phyloP scores from a whole-genome alignment of 1,140 invertebrate genomes.

The Trichogramma pretiosum region DNA sequence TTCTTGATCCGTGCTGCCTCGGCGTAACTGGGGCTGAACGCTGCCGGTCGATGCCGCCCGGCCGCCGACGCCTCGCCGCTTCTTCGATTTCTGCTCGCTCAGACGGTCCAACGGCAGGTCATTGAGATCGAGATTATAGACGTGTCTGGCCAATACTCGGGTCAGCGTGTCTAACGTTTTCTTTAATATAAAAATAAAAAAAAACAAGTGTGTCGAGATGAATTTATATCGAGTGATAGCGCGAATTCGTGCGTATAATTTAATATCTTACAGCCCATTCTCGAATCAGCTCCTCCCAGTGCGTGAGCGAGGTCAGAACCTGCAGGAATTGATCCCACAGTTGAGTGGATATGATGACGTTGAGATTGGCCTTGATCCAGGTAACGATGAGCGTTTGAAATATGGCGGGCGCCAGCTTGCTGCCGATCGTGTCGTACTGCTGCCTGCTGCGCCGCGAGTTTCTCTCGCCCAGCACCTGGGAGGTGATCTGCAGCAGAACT shows the following conservation, averaged over 20 bases:
- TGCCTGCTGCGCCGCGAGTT: constrained; percentile 66
- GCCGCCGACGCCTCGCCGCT: constrained; percentile 46
- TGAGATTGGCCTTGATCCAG: constrained; percentile 96
- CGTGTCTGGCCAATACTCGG: constrained; percentile 81
- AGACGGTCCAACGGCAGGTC: constrained; percentile 80
- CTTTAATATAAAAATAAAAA: constrained; percentile 42
- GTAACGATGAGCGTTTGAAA: constrained; percentile 95
- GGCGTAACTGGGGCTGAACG: constrained; percentile 37
- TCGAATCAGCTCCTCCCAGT: constrained; percentile 90
- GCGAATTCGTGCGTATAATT: too few species aligned
- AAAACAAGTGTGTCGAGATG: background rate
- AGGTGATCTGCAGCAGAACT: constrained; percentile 87
- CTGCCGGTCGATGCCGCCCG: constrained; percentile 41
- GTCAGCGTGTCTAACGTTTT: constrained; percentile 96
- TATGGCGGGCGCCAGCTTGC: constrained; percentile 79
- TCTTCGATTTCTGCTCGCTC: constrained; percentile 74
- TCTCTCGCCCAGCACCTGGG: constrained; percentile 71
- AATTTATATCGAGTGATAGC: too few species aligned
- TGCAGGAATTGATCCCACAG: constrained; percentile 92
- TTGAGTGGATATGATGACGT: constrained; percentile 77
- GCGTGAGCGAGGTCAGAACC: constrained; percentile 79
- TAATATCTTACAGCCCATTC: constrained; percentile 79
- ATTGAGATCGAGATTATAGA: constrained; percentile 85
- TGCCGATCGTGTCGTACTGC: constrained; percentile 70
- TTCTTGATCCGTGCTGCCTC: constrained; percentile 39